Evolutionary conservation across 2,888 invertebrate genomes (phyloP), one percentile per base, ranked within the genome.

Genomic region (Lypha dubia): DNA sequence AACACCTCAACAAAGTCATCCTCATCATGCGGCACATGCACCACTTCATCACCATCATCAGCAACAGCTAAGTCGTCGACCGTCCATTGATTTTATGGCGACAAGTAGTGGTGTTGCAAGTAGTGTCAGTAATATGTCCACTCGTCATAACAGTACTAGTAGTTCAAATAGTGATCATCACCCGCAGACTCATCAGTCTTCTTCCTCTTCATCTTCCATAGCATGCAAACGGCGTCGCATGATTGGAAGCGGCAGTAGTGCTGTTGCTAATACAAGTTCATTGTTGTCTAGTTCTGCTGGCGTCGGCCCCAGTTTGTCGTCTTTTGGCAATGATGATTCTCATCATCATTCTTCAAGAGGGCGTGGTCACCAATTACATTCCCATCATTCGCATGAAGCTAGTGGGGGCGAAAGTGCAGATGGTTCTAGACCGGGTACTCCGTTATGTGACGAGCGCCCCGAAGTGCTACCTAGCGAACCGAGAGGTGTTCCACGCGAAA

Each of bases 381-480:
- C 92, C 88, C 92, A 92, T 90, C 92, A 92, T 86, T 92, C 94
- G 91, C 91, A 92, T 79, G 93, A 93, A 87, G 93, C 87, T 24
- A 93, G 94, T 77, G 94, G 94, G 77, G 94, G 94, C 44, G 94
- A 94, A 87, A 94, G 94, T 88, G 93, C 94, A 74, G 94, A 94
- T 76, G 96, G 96, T 85, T 96, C 96, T 13, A 94, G 97, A 79
- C 97, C 97, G 3, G 97, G 97, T 63, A 97, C 97, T 15, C 97
- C 97, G 1, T 93, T 97, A 75, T 96, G 96, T 88, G 97, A 97
- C 91, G 97, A 97, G 90, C 93, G 95, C 65, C 96, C 96, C 1
- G 96, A 97, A 89, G 93, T 95, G 85, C 84, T 94, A 83, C 96
- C 96, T 11, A 94, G 94, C 83, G 96, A 97, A 91, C 97, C 97